These are phyloP conservation scores for Geodia barretti DNA, from an alignment of 37 sponge, comb jelly and placozoan genomes.

Conservation along the genomic window DNA sequence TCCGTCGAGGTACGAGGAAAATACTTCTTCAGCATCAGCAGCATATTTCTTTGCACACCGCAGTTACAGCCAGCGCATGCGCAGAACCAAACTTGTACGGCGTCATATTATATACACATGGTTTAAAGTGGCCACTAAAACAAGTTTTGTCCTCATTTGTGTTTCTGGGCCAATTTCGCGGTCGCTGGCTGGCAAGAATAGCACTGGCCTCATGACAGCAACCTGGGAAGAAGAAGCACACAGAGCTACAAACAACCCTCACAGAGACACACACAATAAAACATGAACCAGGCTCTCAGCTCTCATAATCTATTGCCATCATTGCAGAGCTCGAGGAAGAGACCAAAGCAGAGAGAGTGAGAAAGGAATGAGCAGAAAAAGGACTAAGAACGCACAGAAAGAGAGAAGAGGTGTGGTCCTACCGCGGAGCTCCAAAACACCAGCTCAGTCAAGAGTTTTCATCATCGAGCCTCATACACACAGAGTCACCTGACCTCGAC, in stretches of 20 bases:
- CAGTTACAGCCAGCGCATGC: not conserved
- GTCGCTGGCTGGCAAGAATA: constrained; percentile 56
- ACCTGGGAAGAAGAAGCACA: constrained; percentile 21
- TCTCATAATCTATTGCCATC: constrained; percentile 73
- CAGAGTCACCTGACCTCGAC: constrained; percentile 62
- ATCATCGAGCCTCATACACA: constrained; percentile 39
- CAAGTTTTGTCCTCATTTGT: not conserved
- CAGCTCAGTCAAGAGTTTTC: constrained; percentile 4
- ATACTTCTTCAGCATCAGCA: constrained; percentile 12
- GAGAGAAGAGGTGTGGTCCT: constrained; percentile 46
- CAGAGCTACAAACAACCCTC: too few species aligned
- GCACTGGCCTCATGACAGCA: constrained; percentile 81
- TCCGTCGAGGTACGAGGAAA: constrained; percentile 44
- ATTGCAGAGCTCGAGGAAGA: constrained; percentile 31
- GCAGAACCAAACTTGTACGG: not conserved
- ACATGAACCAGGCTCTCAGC: constrained; percentile 48
- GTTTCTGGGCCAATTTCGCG: constrained; percentile 35
- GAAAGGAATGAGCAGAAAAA: not conserved
- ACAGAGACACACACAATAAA: not conserved
- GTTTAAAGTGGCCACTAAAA: not conserved
- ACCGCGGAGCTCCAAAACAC: constrained; percentile 20
- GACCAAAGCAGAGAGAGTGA: constrained; percentile 22
- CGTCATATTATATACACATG: too few species aligned
- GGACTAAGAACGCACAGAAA: constrained; percentile 14
- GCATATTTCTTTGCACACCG: not conserved